Conservation (phyloP, 1,140 invertebrate species). For the Aphis gossypii region DNA sequence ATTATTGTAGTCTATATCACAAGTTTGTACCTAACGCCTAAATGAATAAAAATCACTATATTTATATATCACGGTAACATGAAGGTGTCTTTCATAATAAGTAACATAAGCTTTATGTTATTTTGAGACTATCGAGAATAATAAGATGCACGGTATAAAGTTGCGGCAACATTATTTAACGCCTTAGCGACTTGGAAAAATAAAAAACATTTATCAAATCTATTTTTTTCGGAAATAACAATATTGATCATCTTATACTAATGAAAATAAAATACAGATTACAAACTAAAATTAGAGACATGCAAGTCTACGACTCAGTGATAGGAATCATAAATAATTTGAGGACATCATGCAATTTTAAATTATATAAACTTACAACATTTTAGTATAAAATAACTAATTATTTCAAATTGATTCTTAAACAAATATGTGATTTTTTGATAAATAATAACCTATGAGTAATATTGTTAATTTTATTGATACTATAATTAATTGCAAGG, state of each 20-base stretch:
- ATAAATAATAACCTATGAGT: not conserved
- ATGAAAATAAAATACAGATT: not conserved
- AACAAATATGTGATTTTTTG: not conserved
- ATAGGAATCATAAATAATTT: not conserved
- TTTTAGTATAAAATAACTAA: not conserved
- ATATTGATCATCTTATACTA: not conserved
- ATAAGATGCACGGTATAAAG: not conserved
- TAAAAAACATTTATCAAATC: not conserved
- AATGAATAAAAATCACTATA: not conserved
- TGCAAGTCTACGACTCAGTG: not conserved
- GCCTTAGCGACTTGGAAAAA: not conserved
- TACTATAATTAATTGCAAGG: not conserved
- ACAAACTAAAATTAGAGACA: not conserved
- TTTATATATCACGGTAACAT: not conserved
- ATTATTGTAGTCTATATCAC: not conserved
- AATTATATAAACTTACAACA: not conserved
- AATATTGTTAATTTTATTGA: not conserved
- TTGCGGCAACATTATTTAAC: not conserved
- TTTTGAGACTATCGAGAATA: not conserved
- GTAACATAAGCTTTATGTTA: not conserved
- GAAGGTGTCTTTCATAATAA: not conserved
- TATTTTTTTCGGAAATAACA: not conserved
- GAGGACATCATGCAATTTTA: not conserved
- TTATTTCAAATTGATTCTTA: not conserved
- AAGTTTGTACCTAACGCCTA: not conserved